Evolutionary conservation across 92 coral and sea anemone genomes (phyloP).

Genomic region (Zoanthus sansibaricus): DNA sequence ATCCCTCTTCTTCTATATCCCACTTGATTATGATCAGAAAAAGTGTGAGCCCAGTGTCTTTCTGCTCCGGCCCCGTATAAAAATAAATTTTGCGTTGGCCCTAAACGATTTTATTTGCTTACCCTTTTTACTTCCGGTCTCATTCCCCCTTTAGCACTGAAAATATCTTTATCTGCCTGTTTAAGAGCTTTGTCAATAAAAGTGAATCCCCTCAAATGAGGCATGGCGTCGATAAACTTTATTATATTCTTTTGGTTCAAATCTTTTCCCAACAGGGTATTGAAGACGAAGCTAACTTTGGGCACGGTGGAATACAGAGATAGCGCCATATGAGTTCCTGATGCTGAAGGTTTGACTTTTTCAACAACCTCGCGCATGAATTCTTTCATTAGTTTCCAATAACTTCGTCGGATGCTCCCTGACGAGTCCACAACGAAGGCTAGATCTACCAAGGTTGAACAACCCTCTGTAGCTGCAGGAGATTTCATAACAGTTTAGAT

Average conservation of each 20-base stretch:
- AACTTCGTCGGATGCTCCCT: slow-evolving; percentile 38
- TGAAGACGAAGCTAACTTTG: slow-evolving; percentile 9
- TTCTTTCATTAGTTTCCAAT: slow-evolving; percentile 42
- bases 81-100: too few relatives aligned
- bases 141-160: slow-evolving; percentile 40
- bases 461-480: neutral
- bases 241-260: slow-evolving; percentile 6
- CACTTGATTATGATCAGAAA: too few relatives aligned
- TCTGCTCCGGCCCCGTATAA: too few relatives aligned
- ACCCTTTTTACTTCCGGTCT: slow-evolving; percentile 75
- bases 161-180: slow-evolving; percentile 29
- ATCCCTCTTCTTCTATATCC: too few relatives aligned
- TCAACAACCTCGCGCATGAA: slow-evolving; percentile 29
- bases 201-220: slow-evolving; percentile 34
- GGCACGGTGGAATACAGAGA: slow-evolving; percentile 13
- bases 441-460: slow-evolving; percentile 8
- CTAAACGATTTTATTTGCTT: neutral
- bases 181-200: slow-evolving; percentile 42
- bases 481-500: neutral
- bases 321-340: slow-evolving; percentile 39
- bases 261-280: slow-evolving; percentile 24
- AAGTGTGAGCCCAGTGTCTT: too few relatives aligned
- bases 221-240: slow-evolving; percentile 29
- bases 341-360: slow-evolving; percentile 10
- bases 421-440: slow-evolving; percentile 39